Base-by-base conservation (phyloP, 2,888 invertebrate species). In the Ecliptopera silaceata region DNA sequence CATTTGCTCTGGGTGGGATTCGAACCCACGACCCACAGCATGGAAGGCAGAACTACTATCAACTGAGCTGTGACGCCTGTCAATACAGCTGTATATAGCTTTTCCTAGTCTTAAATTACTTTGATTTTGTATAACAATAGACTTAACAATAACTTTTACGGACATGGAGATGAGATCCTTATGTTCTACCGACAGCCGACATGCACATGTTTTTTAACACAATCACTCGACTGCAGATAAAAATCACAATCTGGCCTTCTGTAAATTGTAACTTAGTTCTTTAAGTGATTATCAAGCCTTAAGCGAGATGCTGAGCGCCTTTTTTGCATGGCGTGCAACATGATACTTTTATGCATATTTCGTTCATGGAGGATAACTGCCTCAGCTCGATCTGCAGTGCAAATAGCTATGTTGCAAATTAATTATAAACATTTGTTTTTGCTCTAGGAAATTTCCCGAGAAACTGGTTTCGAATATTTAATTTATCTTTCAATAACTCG, bases 331-430 rank as follows among this genome's bases (percentile, higher is more conserved):
- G 79, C 84, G 82, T 84, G 87, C 80, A 79, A 83, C 81, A 80
- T 82, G 84, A 86, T 68, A 82, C 72, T 61, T 51, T 77, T 13
- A 3, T 36, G 77, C 77, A 81, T 80, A 80, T 82, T 79, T 77
- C 79, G 79, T 71, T 79, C 79, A 79, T 70, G 77, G 79, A 71
- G 71, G 65, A 68, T 47, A 56, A 45, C 56, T 65, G 59, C 66
- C 63, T 55, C 17, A 54, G 29, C 53, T 59, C 49, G 51, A 41
- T 39, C 50, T 36, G 42, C 50, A 53, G 18, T 43, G 32, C 48
- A 20, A 56, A 60, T 46, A 39, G 18, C 48, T 48, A 52, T 54
- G 45, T 54, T 51, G 50, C 46, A 59, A 54, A 50, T 43, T 31
- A 55, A 55, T 50, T 47, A 53, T 29, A 45, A 31, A 45, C 18